Conservation (phyloP, 2,888 invertebrate genomes). For the Meloe dianella region DNA sequence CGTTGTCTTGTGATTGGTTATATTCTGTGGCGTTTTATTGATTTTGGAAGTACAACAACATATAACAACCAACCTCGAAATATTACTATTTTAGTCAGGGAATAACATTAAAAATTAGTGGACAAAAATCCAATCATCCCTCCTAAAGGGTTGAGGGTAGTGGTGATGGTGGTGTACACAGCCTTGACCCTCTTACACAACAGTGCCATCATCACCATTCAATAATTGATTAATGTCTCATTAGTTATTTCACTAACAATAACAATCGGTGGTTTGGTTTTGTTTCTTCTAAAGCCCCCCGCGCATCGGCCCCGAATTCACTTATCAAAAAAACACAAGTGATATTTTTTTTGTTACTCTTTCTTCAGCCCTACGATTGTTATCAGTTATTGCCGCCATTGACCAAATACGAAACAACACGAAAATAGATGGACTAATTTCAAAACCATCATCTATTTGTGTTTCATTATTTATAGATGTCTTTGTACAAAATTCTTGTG, state of each 20-base stretch:
- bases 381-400: neutral
- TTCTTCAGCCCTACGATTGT: too few species aligned
- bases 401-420: conserved; percentile 3
- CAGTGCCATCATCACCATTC: too few species aligned
- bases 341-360: too few species aligned
- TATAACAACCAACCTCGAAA: conserved; percentile 10
- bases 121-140: too few species aligned
- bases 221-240: neutral
- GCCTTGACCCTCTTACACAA: neutral
- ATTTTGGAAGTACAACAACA: conserved; percentile 7
- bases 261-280: too few species aligned
- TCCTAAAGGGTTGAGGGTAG: too few species aligned
- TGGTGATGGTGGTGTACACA: too few species aligned
- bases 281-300: too few species aligned
- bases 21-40: neutral
- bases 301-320: too few species aligned
- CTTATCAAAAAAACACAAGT: too few species aligned
- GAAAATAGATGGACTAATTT: conserved; percentile 4
- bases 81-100: neutral
- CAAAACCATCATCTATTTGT: neutral
- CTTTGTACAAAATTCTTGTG: neutral
- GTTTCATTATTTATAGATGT: neutral
- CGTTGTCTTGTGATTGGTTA: neutral
- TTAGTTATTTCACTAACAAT: neutral
- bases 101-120: neutral